phyloP scores from a whole-genome alignment of 2,888 invertebrate species.

The Macrophya annulata region DNA sequence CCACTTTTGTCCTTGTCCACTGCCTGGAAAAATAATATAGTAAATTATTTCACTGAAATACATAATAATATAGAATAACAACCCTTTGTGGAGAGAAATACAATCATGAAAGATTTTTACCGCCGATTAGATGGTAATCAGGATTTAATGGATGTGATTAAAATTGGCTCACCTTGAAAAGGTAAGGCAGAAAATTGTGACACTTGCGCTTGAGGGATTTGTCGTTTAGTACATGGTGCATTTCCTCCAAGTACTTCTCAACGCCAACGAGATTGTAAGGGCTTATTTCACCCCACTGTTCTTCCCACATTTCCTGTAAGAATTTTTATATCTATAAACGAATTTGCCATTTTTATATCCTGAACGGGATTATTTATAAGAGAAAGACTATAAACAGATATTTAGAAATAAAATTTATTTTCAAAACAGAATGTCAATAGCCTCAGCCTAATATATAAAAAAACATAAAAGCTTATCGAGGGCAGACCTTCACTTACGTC shows the following conservation, averaged over 20 bases:
- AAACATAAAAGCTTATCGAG: constrained; percentile 22
- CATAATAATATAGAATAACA: background rate
- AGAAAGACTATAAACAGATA: constrained; percentile 6
- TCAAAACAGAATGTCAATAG: constrained; percentile 25
- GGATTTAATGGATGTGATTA: background rate
- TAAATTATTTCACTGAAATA: background rate
- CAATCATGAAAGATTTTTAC: background rate
- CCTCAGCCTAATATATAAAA: constrained; percentile 8
- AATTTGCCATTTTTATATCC: background rate
- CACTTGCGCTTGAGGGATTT: constrained; percentile 87
- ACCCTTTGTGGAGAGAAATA: background rate
- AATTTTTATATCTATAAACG: constrained; percentile 55
- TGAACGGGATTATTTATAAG: constrained; percentile 1
- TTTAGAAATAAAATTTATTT: constrained; percentile 26
- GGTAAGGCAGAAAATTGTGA: constrained; percentile 89
- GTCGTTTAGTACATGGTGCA: constrained; percentile 91
- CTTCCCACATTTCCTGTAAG: constrained; percentile 88
- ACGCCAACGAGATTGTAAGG: constrained; percentile 92
- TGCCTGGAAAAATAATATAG: constrained; percentile 82
- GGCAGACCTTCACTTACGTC: constrained; percentile 26
- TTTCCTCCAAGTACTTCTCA: constrained; percentile 90
- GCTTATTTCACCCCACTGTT: constrained; percentile 91
- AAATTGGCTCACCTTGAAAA: constrained; percentile 86
- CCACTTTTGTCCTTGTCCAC: constrained; percentile 91
- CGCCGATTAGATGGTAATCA: background rate